Conservation (phyloP, 2,113 vertebrate genomes). For the Corythornis cristatus region DNA sequence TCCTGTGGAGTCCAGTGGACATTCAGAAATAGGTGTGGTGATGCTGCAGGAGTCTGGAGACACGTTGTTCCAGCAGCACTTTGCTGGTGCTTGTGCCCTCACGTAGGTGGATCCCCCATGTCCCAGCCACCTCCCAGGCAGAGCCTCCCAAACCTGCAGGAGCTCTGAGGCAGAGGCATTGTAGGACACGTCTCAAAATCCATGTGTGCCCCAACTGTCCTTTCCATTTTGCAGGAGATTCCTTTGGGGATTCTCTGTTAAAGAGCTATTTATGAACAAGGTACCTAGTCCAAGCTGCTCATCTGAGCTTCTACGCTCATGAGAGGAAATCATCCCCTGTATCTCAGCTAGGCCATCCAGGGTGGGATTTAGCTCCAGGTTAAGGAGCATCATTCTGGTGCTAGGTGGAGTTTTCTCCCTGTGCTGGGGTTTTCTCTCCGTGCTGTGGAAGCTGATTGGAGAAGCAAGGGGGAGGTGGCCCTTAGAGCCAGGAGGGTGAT, state of each 20-base stretch:
- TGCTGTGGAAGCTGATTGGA: not conserved
- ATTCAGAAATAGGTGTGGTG: not conserved
- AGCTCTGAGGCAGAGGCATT: not conserved
- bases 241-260: not conserved
- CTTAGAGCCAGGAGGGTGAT: not conserved
- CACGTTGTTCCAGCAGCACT: not conserved
- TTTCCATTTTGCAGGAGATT: not conserved
- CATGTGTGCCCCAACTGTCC: not conserved
- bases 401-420: not conserved
- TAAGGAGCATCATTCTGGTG: not conserved
- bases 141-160: not conserved
- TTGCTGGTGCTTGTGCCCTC: not conserved
- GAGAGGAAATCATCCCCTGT: not conserved
- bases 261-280: not conserved
- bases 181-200: not conserved
- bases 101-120: fast-evolving
- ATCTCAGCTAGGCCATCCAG: not conserved
- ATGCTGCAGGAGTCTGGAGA: not conserved
- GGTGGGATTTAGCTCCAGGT: not conserved
- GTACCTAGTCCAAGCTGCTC: not conserved
- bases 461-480: not conserved
- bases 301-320: not conserved
- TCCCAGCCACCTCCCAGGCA: not conserved
- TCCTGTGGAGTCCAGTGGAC: not conserved
- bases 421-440: not conserved